A percentile compares a stretch with the other conserved stretches of the same genome.
Conservation (phyloP, 1,140 invertebrate genomes). For the Pseudomyrmex cubaensis region DNA sequence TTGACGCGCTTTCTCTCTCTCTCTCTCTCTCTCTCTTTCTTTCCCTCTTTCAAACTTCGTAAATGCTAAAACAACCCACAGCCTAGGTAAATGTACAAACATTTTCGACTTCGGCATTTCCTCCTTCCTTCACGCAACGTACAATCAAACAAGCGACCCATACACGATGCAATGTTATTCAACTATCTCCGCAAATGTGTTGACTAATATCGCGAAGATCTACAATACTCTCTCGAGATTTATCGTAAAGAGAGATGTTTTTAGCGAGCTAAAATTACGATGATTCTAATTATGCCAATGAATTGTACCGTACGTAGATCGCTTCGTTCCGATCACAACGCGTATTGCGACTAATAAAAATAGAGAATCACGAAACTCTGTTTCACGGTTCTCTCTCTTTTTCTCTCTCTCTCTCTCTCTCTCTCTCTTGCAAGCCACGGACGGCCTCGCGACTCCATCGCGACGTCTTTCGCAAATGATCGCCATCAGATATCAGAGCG, state of each 20-base stretch:
- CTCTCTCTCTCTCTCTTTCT: background rate
- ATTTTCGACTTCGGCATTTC: constrained; percentile 50
- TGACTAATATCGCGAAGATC: no score
- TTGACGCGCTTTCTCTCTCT: constrained; percentile 30
- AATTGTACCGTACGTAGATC: constrained; percentile 31
- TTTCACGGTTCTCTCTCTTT: no score
- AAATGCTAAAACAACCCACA: constrained; percentile 80
- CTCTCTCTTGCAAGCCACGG: background rate
- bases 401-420: no score
- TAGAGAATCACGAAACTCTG: background rate
- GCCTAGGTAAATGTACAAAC: constrained; percentile 76
- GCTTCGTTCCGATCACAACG: background rate
- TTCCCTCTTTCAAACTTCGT: constrained; percentile 59
- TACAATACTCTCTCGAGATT: background rate
- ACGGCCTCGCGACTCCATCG: background rate
- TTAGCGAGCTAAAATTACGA: background rate
- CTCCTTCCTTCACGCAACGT: background rate
- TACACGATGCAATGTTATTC: constrained; percentile 11
- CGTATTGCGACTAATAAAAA: constrained; percentile 18
- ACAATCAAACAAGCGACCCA: constrained; percentile 21
- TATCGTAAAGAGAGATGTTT: background rate
- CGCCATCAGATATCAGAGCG: background rate
- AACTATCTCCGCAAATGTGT: background rate
- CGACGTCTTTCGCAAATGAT: background rate
- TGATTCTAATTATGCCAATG: background rate